Percentiles rank a stretch among this genome's conserved stretches.
These are phyloP conservation scores for Archaeoteleia sp. DNA, from an alignment of 2,888 invertebrate genomes.

Conservation along the genomic window DNA sequence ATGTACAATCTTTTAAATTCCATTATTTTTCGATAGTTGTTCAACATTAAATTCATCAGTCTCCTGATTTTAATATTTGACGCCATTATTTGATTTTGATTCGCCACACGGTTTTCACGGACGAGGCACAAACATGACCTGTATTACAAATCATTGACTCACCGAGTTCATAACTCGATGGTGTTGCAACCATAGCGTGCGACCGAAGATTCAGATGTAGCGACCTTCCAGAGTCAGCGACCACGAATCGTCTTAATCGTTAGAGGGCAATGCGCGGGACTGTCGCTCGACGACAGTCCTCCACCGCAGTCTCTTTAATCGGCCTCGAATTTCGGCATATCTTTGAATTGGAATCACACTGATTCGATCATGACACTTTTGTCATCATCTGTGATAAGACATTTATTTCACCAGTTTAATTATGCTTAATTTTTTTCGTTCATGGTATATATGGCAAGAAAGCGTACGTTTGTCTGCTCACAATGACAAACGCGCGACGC, in stretches of 20 bases:
- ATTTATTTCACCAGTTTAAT: constrained; percentile 3
- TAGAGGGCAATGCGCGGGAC: constrained; percentile 61
- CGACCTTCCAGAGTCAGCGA: constrained; percentile 68
- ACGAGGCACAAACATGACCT: too few species aligned
- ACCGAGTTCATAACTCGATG: neutral
- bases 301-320: too few species aligned
- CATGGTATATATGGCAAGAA: constrained; percentile 45
- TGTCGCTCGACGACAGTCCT: too few species aligned
- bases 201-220: constrained; percentile 52
- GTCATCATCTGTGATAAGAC: constrained; percentile 10
- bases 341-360: too few species aligned
- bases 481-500: constrained; percentile 65
- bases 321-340: too few species aligned
- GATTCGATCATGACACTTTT: too few species aligned
- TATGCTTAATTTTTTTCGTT: constrained; percentile 11
- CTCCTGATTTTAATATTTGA: too few species aligned
- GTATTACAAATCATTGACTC: constrained; percentile 2
- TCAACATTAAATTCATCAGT: too few species aligned
- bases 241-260: constrained; percentile 60
- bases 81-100: too few species aligned
- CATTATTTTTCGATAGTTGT: too few species aligned
- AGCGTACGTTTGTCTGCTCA: constrained; percentile 39
- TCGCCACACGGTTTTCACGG: too few species aligned
- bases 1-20: too few species aligned
- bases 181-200: constrained; percentile 14